Evolutionary conservation across 2,113 vertebrate genomes (phyloP).

Genomic region (Furnarius figulus): DNA sequence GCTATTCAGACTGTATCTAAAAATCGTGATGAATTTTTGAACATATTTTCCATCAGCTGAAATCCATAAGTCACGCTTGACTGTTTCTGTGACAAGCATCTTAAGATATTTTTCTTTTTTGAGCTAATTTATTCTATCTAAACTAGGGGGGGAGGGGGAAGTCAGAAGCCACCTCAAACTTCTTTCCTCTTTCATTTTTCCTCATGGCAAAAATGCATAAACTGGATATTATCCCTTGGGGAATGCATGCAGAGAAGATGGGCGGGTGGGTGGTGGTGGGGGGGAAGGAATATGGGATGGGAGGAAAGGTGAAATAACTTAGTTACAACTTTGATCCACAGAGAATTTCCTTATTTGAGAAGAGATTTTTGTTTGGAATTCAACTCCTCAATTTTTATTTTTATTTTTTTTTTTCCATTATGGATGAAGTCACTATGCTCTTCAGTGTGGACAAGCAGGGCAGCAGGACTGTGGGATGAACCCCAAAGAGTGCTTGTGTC

Average conservation of each 20-base stretch:
- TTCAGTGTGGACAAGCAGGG: neutral
- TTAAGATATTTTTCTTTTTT: constrained; percentile 39
- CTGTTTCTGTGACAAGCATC: constrained; percentile 37
- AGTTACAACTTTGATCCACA: neutral
- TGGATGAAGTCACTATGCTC: neutral
- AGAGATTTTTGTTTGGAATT: neutral
- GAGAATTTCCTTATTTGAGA: neutral
- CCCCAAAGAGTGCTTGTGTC: neutral
- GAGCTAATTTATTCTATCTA: constrained; percentile 34
- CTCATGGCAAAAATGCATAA: neutral
- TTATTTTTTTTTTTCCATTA: neutral
- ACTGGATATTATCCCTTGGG: neutral
- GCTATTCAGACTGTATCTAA: constrained; percentile 7
- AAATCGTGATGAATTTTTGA: neutral
- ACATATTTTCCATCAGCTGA: constrained; percentile 33
- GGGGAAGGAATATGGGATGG: neutral
- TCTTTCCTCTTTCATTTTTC: constrained; percentile 12
- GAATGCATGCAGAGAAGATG: neutral
- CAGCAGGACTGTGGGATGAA: neutral
- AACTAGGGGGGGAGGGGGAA: constrained; percentile 16
- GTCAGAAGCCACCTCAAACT: neutral
- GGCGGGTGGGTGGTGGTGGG: no score
- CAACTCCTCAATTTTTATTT: fast-evolving
- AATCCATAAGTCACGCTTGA: constrained; percentile 39
- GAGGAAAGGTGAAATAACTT: neutral